phyloP scores from a whole-genome alignment of 2,797 vertebrate species.

The Aplochiton taeniatus region DNA sequence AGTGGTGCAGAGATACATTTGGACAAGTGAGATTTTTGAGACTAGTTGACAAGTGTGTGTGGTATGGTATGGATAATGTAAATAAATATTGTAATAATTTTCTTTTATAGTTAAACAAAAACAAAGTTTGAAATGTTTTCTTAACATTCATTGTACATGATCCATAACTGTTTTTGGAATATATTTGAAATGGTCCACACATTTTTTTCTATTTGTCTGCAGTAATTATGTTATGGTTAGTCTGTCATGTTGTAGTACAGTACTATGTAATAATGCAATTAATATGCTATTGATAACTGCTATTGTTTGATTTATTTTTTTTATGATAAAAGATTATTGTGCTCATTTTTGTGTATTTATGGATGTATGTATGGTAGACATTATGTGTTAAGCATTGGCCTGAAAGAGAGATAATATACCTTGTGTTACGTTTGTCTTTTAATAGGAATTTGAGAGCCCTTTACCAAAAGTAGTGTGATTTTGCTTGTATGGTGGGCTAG shows the following conservation, averaged over 20 bases:
- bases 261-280: conserved; percentile 67
- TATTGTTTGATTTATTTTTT: conserved; percentile 60
- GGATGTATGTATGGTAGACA: conserved; percentile 64
- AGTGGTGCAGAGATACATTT: conserved; percentile 63
- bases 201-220: conserved; percentile 78
- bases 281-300: conserved; percentile 60
- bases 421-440: conserved; percentile 50
- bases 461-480: conserved; percentile 10
- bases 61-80: conserved; percentile 58
- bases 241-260: conserved; percentile 71
- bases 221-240: conserved; percentile 71
- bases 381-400: conserved; percentile 56
- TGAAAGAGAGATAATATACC: conserved; percentile 59
- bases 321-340: conserved; percentile 60
- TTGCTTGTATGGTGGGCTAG: conserved; percentile 4
- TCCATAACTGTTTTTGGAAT: conserved; percentile 72
- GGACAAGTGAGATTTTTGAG: too few species aligned
- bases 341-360: conserved; percentile 62
- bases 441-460: conserved; percentile 36
- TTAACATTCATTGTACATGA: conserved; percentile 78
- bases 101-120: conserved; percentile 41
- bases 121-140: conserved; percentile 70
- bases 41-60: conserved; percentile 49
- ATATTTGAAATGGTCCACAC: conserved; percentile 58
- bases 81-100: conserved; percentile 76